Percentiles rank a stretch among this genome's conserved stretches.
phyloP scores from a whole-genome alignment of 2,888 invertebrate genomes.

The Aphelenchoides bicaudatus region DNA sequence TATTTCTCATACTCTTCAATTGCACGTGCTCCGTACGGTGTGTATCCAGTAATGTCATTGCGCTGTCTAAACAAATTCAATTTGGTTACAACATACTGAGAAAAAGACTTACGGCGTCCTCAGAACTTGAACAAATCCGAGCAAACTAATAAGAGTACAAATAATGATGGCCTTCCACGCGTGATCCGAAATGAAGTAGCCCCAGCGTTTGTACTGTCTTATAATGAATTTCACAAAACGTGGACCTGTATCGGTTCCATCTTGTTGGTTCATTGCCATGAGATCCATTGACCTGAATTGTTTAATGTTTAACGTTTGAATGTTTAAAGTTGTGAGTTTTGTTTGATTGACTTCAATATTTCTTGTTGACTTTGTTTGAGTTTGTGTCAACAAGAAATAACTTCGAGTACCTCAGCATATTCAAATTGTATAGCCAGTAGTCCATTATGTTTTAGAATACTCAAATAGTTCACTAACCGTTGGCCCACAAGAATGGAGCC shows the following conservation, averaged over 20 bases:
- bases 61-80: constrained; percentile 40
- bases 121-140: constrained; percentile 46
- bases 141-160: constrained; percentile 44
- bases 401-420: too few relatives aligned
- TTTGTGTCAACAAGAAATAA: too few relatives aligned
- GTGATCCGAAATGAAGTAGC: constrained; percentile 51
- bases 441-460: too few relatives aligned
- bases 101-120: constrained; percentile 36
- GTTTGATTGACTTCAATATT: too few relatives aligned
- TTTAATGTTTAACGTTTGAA: too few relatives aligned
- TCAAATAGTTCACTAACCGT: too few relatives aligned
- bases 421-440: too few relatives aligned
- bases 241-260: constrained; percentile 43
- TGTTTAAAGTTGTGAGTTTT: too few relatives aligned
- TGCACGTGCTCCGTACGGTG: constrained; percentile 49
- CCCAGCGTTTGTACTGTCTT: constrained; percentile 51
- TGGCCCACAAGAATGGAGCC: constrained; percentile 55
- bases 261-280: constrained; percentile 42
- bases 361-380: too few relatives aligned
- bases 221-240: constrained; percentile 56
- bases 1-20: constrained; percentile 42
- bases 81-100: not conserved
- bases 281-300: constrained; percentile 55
- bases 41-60: constrained; percentile 48
- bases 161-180: constrained; percentile 53